Evolutionary conservation across 2,888 invertebrate genomes (phyloP).

Genomic region (Drosophila demipolita): DNA sequence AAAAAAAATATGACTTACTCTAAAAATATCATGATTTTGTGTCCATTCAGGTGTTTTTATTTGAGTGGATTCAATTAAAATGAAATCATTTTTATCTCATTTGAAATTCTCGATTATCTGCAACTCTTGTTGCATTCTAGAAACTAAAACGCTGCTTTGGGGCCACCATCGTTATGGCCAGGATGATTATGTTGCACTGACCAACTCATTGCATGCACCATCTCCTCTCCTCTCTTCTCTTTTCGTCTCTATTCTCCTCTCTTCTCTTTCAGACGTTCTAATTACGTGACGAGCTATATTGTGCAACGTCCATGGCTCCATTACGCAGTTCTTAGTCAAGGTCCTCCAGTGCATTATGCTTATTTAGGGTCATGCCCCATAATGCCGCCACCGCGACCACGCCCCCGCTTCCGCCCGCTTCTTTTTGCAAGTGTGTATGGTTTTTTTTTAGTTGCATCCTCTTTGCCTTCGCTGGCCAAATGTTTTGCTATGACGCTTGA

Average conservation of each 20-base stretch:
- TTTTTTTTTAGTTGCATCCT: slow-evolving; percentile 26
- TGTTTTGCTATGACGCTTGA: slow-evolving; percentile 80
- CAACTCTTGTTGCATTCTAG: not conserved
- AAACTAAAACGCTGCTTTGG: not conserved
- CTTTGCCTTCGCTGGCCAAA: slow-evolving; percentile 58
- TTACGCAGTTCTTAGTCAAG: slow-evolving; percentile 49
- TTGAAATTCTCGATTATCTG: not conserved
- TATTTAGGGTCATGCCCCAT: slow-evolving; percentile 49
- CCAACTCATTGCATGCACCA: not conserved
- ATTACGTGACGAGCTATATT: slow-evolving; percentile 45
- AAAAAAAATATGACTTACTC: not conserved
- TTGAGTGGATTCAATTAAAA: not conserved
- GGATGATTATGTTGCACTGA: not conserved
- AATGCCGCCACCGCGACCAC: not conserved
- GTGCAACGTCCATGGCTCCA: slow-evolving; percentile 44
- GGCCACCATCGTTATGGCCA: not conserved
- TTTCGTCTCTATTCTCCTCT: not conserved
- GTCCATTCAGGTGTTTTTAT: not conserved
- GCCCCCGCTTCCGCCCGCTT: no score
- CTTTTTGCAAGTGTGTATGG: slow-evolving; percentile 2
- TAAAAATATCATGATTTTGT: not conserved
- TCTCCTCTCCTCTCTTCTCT: not conserved
- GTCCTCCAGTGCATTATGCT: slow-evolving; percentile 64
- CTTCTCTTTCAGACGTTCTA: slow-evolving; percentile 15
- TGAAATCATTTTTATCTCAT: not conserved